phyloP scores from a whole-genome alignment of 2,888 invertebrate genomes.

The Andricus curvator region DNA sequence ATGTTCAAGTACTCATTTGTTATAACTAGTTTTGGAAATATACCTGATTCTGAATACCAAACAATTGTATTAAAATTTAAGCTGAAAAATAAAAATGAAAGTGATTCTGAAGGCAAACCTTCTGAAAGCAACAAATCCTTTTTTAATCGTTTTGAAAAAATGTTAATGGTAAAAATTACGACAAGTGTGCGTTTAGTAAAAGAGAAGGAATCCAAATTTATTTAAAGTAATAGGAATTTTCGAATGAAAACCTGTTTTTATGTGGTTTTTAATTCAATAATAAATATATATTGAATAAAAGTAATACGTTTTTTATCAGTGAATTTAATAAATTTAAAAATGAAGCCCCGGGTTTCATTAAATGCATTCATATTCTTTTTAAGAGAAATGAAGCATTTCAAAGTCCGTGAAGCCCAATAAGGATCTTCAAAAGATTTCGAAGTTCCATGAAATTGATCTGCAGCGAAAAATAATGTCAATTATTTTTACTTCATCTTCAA shows the following conservation, averaged over 20 bases:
- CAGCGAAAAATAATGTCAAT: too few relatives aligned
- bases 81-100: constrained; percentile 12
- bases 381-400: background rate
- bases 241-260: background rate
- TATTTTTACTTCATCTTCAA: too few relatives aligned
- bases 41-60: background rate
- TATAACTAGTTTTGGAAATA: too few relatives aligned
- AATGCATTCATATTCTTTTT: background rate
- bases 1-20: too few relatives aligned
- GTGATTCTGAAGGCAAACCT: constrained; percentile 23
- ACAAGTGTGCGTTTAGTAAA: background rate
- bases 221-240: background rate
- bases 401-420: background rate
- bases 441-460: background rate
- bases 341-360: background rate
- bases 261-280: background rate
- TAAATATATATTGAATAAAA: background rate
- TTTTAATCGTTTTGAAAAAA: background rate
- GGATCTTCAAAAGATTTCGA: background rate
- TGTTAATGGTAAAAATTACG: background rate
- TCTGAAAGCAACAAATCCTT: too few relatives aligned
- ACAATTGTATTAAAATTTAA: background rate
- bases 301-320: background rate
- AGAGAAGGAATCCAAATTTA: background rate
- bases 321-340: background rate